Evolutionary conservation across 2,113 vertebrate species (phyloP), one percentile per base, ranked within the genome.

Genomic region (Colius striatus): DNA sequence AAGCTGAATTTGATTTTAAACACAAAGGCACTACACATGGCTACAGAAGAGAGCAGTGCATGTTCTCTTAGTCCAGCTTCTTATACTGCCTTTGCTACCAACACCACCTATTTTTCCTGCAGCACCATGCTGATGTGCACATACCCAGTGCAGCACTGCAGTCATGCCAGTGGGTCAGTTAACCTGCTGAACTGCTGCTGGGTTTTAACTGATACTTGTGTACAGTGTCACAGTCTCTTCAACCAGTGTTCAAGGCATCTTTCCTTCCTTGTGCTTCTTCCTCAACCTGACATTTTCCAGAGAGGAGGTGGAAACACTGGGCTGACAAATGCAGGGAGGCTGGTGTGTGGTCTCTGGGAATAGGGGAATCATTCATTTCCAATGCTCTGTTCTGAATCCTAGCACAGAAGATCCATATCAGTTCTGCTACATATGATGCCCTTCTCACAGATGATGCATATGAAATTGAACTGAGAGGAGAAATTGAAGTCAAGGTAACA

Each of bases 331-430:
- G 54, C 68, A 73, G 54, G 41, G 50, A 41, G 58, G 79, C 25
- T 79, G 48, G 17, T 10, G 26, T 16, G 41, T 62, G 62, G 20
- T 48, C 25, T 60, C 73, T 48, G 50, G 53, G 53, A 53, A 43
- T 1, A 43, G 51, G n/a, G n/a, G 9, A 84, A 27, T 58, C 25
- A 16, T 17, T 51, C 3, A 43, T 27, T 73, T 43, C 67, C 87
- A 80, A 71, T 11, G 19, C 22, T 80, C 38, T 78, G 54, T 47
- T 85, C 58, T 57, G 45, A 27, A 77, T 41, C 82, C 53, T 86
- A 99, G 99, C 99, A 6, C 99, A 99, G 96, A 99, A 97, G 95
- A 98, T 99, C 75, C 98, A 99, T 68, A 97, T 98, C 94, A 99
- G 98, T 27, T 99, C 98, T 50, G 99, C 97, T 62, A 98, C 98